Base-by-base conservation (phyloP, 2,113 vertebrate species). In the Gobio gobio region DNA sequence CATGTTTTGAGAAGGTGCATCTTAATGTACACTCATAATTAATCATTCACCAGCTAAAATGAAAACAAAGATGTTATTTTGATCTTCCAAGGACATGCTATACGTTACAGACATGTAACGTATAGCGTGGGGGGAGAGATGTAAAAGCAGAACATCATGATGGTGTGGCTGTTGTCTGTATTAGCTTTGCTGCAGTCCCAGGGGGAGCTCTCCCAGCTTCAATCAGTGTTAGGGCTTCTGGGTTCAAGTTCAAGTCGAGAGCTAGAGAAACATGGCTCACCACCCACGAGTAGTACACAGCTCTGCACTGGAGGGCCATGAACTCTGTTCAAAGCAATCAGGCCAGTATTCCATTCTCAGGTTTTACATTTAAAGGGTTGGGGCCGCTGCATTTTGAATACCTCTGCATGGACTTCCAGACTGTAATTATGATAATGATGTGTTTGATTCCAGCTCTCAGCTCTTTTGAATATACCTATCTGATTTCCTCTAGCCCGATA, bases 381-480 rank as follows among this genome's bases (percentile, higher is more conserved):
- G 49, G 64, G 63, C 29, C 16, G 80, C 66, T 56, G 66, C 81
- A 18, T 83, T 83, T 83, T 56, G 49, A 72, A 84, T 54, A 78
- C 59, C 40, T 54, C 75, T 70, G 66, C 68, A 40, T 84, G 78
- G 91, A 90, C 92, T 93, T 92, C 82, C 97, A 94, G 93, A 95
- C 96, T 96, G 95, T 98, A 97, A 99, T 99, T 97, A 97, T 97
- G 97, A 94, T 97, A 99, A 98, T 97, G 96, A 95, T 96, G 98
- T 97, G 96, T 97, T 97, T 96, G 96, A 96, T 95, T 93, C 94
- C 94, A 97, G 96, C 96, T 97, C 96, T 95, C 89, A 96, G 96
- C 95, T 95, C 89, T 90, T 93, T 96, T 96, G 96, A 97, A 96
- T 94, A 96, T 95, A 95, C 96, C 94, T 91, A 94, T 95, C 96